Evolutionary conservation across 2,113 vertebrate species (phyloP).

Genomic region (Brachyhypopomus gauderio): DNA sequence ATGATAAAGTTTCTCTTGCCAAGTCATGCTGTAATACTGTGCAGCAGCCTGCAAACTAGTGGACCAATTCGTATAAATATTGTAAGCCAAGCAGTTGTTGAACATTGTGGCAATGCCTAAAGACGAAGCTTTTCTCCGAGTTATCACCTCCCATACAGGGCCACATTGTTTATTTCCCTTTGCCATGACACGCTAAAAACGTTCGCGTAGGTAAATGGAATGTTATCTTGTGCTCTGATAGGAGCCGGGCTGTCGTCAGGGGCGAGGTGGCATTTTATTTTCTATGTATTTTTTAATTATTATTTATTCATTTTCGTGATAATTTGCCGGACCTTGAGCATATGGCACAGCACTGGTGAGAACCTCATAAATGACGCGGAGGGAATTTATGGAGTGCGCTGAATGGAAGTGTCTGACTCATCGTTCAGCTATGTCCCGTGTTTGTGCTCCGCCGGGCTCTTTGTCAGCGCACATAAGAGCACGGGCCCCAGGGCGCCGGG

Average conservation of each 20-base stretch:
- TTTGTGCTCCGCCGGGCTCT: constrained; percentile 60
- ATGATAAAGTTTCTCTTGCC: constrained; percentile 22
- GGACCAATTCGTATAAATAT: neutral
- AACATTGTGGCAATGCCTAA: constrained; percentile 8
- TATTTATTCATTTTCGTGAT: too few relatives aligned
- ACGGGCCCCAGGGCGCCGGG: constrained; percentile 53
- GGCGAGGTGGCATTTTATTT: constrained; percentile 46
- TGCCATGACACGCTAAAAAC: constrained; percentile 47
- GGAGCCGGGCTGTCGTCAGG: constrained; percentile 35
- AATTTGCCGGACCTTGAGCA: constrained; percentile 64
- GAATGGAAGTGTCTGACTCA: constrained; percentile 67
- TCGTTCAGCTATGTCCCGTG: constrained; percentile 60
- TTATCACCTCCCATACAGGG: constrained; percentile 32
- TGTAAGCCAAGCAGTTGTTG: neutral
- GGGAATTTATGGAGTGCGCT: constrained; percentile 62
- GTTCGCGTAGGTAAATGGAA: constrained; percentile 67
- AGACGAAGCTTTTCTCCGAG: constrained; percentile 9
- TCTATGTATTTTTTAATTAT: too few relatives aligned
- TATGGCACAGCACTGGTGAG: constrained; percentile 40
- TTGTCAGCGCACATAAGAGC: constrained; percentile 62
- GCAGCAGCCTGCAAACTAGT: neutral
- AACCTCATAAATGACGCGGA: constrained; percentile 54
- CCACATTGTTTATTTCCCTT: constrained; percentile 44
- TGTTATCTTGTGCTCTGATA: constrained; percentile 62
- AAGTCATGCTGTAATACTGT: neutral